Evolutionary conservation across 2,888 invertebrate species (phyloP).

Genomic region (Orthosia gracilis): DNA sequence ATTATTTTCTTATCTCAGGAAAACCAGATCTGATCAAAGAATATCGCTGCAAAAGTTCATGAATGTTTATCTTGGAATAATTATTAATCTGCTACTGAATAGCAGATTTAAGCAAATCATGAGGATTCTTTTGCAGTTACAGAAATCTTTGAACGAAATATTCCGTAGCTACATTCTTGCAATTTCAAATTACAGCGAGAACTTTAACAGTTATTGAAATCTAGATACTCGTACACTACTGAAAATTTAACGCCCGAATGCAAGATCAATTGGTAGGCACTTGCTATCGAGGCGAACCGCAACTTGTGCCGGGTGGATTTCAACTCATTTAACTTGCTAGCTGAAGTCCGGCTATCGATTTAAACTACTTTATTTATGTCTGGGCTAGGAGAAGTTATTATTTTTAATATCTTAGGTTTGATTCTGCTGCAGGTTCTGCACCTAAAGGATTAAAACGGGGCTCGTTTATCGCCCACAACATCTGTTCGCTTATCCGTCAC

Average conservation of each 20-base stretch:
- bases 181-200: neutral
- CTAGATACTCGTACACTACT: neutral
- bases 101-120: no score
- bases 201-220: neutral
- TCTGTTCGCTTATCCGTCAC: neutral
- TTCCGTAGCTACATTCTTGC: neutral
- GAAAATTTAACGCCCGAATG: constrained; percentile 9
- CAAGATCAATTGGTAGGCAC: constrained; percentile 25
- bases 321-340: constrained; percentile 58
- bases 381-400: neutral
- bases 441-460: no score
- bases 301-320: constrained; percentile 46
- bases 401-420: neutral
- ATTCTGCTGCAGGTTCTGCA: no score
- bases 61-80: no score
- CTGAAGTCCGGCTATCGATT: constrained; percentile 45
- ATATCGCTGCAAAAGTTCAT: no score
- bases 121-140: no score
- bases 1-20: no score
- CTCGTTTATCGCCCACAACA: no score
- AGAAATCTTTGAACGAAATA: no score
- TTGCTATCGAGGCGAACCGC: constrained; percentile 15
- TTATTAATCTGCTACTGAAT: no score
- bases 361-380: constrained; percentile 31
- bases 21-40: no score